Base-by-base conservation (phyloP, 1,140 invertebrate genomes). In the Scaptomyza montana region DNA sequence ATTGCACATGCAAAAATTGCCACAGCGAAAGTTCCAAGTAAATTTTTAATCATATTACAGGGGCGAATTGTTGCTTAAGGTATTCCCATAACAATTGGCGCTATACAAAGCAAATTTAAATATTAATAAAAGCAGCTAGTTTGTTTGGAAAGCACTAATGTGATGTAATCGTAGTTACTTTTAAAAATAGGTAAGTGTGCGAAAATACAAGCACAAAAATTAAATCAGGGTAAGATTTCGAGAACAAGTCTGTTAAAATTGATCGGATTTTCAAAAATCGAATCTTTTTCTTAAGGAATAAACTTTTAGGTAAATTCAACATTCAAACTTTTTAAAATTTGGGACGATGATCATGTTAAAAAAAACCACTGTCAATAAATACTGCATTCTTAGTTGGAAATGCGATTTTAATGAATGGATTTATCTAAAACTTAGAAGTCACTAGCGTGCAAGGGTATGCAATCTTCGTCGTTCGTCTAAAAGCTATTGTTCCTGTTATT, bases 11-110 rank as follows among this genome's bases (percentile, higher is more conserved):
- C 28, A 13, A 21, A 10, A 21, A 64, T 64, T 46, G n/a, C n/a
- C 21, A n/a, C 5, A 45, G 13, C 7, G 49, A 19, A 30, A 43
- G 36, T 63, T 59, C 64, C 36, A n/a, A 13, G 65, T 28, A 47
- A 51, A 51, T 68, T 61, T 2, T 25, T 28, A 36, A 47, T 43
- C n/a, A 10, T 13, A 68, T 30, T 61, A 9, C 47, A 67, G 16
- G 21, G 13, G 46, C 19, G 6, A 54, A 19, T 30, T 16, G 12
- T 36, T 36, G 9, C 21, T 39, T 16, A 12, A 36, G 19, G 57
- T 28, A 68, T 61, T 67, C 51, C 39, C 25, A 25, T 3, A 12
- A 16, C 13, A 56, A 39, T 13, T 2, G 0, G n/a, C 28, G n/a
- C 7, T 28, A 56, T 13, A 9, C n/a, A 7, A 13, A 19, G 1